Conservation (phyloP, 1,140 invertebrate genomes). For the Meloidogyne chitwoodi region DNA sequence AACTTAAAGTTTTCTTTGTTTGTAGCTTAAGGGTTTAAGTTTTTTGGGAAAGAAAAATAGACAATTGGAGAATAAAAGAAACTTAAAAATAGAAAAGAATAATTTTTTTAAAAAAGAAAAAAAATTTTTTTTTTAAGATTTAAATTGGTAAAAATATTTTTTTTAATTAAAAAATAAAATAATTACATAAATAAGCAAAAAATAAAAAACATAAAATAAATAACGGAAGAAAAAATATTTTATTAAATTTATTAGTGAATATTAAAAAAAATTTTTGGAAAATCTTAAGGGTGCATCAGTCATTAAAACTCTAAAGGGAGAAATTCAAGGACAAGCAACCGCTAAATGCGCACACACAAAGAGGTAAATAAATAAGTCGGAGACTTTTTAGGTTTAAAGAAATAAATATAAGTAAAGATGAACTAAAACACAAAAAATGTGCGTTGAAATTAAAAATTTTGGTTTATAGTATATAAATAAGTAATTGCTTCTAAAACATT, state of each 20-base stretch:
- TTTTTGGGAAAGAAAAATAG: background rate
- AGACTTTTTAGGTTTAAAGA: background rate
- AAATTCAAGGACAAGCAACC: background rate
- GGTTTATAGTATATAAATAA: background rate
- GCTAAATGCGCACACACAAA: background rate
- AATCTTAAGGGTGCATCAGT: background rate
- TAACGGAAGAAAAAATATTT: background rate
- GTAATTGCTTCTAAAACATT: background rate
- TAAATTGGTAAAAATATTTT: background rate
- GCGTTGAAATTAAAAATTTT: background rate
- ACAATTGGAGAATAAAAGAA: background rate
- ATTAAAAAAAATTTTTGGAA: background rate
- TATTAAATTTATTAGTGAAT: background rate
- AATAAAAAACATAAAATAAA: background rate
- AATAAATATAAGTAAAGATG: background rate
- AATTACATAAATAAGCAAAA: background rate
- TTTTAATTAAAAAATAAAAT: background rate
- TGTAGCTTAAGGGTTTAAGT: background rate
- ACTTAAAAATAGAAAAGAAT: background rate
- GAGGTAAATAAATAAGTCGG: background rate
- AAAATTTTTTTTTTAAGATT: background rate
- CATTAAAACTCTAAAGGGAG: background rate
- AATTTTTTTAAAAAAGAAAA: background rate
- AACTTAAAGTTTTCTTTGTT: background rate
- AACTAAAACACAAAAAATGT: background rate